Percentiles rank a stretch among this genome's conserved stretches.
Conservation (phyloP, 2,888 invertebrate genomes). For the Hetaerina titia region DNA sequence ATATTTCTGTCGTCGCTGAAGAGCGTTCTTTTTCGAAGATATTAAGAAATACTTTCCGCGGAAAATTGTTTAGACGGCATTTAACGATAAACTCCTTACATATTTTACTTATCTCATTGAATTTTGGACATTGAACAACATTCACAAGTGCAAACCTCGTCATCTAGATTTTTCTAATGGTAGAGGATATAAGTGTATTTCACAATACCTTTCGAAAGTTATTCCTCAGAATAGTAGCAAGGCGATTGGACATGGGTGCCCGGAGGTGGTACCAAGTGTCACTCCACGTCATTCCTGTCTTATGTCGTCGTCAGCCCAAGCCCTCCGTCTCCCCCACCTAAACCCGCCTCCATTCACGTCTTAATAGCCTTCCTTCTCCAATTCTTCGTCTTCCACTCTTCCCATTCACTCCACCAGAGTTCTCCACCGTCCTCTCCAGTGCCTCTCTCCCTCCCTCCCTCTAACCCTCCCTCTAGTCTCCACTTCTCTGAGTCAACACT, state of each 20-base stretch:
- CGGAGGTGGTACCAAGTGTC: not conserved
- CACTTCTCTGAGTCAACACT: not conserved
- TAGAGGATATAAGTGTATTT: too few relatives aligned
- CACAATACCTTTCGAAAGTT: too few relatives aligned
- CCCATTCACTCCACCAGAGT: not conserved
- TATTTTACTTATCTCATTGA: too few relatives aligned
- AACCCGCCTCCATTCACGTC: not conserved
- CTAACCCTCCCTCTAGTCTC: not conserved
- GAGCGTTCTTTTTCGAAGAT: too few relatives aligned
- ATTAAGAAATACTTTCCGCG: too few relatives aligned
- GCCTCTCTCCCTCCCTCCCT: not conserved
- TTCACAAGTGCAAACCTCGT: too few relatives aligned
- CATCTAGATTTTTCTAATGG: too few relatives aligned
- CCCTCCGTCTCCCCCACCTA: not conserved
- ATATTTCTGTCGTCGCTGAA: too few relatives aligned
- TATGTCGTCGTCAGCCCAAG: not conserved
- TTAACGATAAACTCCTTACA: too few relatives aligned
- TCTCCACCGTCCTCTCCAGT: not conserved
- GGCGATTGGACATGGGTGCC: not conserved
- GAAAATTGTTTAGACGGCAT: too few relatives aligned
- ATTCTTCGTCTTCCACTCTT: not conserved
- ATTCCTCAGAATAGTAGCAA: too few relatives aligned
- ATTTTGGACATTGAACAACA: too few relatives aligned
- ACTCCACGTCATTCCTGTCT: not conserved
- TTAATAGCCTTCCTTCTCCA: not conserved